Evolutionary conservation across 2,113 vertebrate species (phyloP), one percentile per base, ranked within the genome.

Genomic region (Nannobrachium achirus): DNA sequence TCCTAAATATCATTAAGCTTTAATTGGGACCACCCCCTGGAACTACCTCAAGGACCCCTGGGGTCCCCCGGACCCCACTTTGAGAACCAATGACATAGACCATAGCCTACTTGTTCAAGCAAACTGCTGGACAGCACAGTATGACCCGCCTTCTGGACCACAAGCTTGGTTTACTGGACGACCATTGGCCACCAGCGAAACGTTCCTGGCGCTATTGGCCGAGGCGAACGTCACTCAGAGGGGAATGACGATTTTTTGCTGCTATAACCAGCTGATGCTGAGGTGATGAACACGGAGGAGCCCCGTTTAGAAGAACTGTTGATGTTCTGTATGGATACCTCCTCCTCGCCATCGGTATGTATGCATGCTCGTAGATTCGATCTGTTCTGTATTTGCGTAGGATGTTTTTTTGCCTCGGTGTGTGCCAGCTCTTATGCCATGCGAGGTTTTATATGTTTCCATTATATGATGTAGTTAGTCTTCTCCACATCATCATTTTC

Each of bases 241-340:
- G n/a, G 53, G 66, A 49, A 71, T 84, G 89, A 84, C 83, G 84
- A 40, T 20, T 69, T 20, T 69, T 62, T 78, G 78, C 88, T 81
- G 88, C 84, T 90, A 58, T 78, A 76, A 82, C 46, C 85, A 81
- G 84, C 87, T 86, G 84, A 81, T 82, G 77, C 83, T 65, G 84
- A 78, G 80, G 77, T 62, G 77, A 52, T 50, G 75, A 84, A 58
- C 79, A 55, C 88, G 70, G 81, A 86, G 82, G n/a, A n/a, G n/a
- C n/a, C n/a, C n/a, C 78, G 70, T 72, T 62, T 4, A 9, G 79
- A 72, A 66, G 77, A 78, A 80, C 77, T 82, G 84, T 83, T 85
- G 86, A 89, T 69, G 84, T 77, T 85, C 52, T 76, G n/a, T n/a
- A 76, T 75, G 81, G 86, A 86, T 42, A 69, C 76, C 77, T 75